Evolutionary conservation across 2,797 vertebrate species (phyloP).

Genomic region (Silurus aristotelis): DNA sequence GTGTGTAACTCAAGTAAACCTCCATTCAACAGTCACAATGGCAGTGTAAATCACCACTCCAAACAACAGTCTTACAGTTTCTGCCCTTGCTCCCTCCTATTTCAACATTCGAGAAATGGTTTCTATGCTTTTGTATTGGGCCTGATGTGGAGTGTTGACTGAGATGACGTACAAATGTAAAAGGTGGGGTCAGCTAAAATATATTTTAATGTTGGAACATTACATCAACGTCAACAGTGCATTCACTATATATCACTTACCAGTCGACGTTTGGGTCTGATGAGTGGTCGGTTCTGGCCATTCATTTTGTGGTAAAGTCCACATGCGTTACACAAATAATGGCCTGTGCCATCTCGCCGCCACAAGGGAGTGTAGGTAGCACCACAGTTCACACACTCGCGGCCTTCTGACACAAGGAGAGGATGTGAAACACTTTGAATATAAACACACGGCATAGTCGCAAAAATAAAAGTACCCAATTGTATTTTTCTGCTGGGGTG

Average conservation of each 20-base stretch:
- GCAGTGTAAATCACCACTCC: slow-evolving; percentile 34
- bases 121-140: background rate
- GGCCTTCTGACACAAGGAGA: slow-evolving; percentile 79
- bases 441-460: background rate
- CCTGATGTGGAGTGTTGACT: background rate
- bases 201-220: background rate
- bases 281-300: slow-evolving; percentile 96
- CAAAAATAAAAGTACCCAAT: background rate
- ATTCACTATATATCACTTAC: slow-evolving; percentile 74
- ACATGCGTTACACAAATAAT: slow-evolving; percentile 98
- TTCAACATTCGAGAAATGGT: background rate
- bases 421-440: background rate
- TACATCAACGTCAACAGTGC: background rate
- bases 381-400: slow-evolving; percentile 97
- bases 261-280: slow-evolving; percentile 96
- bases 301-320: slow-evolving; percentile 99
- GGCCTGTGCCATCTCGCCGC: slow-evolving; percentile 94
- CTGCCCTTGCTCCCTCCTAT: slow-evolving; percentile 3
- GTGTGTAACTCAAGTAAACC: slow-evolving; percentile 37
- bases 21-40: slow-evolving; percentile 40
- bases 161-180: background rate
- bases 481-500: background rate
- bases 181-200: background rate
- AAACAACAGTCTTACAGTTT: slow-evolving; percentile 16
- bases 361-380: slow-evolving; percentile 96